Percentiles rank a stretch among this genome's conserved stretches.
phyloP scores from a whole-genome alignment of 2,113 vertebrate species.

The Sus scrofa region T2T-Sscrofa CM000813.6:160998001-160998500 shows the following conservation, averaged over 20 bases:
- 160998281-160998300: too few relatives aligned
- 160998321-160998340: too few relatives aligned
- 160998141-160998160: too few relatives aligned
- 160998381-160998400: neutral
- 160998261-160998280: too few relatives aligned
- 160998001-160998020: neutral
- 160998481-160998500: neutral
- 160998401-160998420: neutral
- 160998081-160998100: neutral
- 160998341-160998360: neutral
- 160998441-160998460: neutral
- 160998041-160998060: constrained; percentile 2
- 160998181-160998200: too few relatives aligned
- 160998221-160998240: too few relatives aligned
- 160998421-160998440: neutral
- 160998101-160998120: too few relatives aligned
- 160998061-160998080: neutral
- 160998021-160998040: neutral
- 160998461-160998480: neutral
- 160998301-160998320: too few relatives aligned
- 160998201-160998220: too few relatives aligned
- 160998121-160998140: too few relatives aligned
- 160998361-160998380: neutral
- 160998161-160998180: too few relatives aligned
- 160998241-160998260: too few relatives aligned